Percentiles rank a stretch among this genome's conserved stretches.
Conservation (phyloP, 2,113 vertebrate genomes). For the Lophura nycthemera region DNA sequence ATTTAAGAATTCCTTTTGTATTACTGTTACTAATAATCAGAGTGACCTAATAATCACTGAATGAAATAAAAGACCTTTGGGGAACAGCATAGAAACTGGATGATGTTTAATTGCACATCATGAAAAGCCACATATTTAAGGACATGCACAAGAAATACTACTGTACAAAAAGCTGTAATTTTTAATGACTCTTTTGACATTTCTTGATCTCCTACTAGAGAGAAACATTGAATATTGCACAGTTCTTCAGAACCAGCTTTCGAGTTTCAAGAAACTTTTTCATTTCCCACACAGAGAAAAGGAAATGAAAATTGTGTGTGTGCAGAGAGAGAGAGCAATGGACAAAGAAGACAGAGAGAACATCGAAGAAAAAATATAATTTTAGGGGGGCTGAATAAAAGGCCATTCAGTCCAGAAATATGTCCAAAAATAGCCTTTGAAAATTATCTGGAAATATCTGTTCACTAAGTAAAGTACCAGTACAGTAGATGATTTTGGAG, state of each 20-base stretch:
- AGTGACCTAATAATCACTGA: constrained; percentile 1
- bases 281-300: background rate
- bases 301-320: background rate
- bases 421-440: background rate
- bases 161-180: background rate
- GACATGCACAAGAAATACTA: background rate
- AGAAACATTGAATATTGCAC: background rate
- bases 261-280: background rate
- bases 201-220: background rate
- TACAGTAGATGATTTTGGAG: background rate
- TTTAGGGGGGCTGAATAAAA: background rate
- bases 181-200: background rate
- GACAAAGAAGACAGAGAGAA: background rate
- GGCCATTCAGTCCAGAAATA: background rate
- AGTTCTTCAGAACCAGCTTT: background rate
- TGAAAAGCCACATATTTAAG: background rate
- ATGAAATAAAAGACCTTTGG: background rate
- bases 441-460: background rate
- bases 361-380: background rate
- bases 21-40: background rate
- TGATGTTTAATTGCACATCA: background rate
- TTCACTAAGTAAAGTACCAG: background rate
- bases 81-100: background rate
- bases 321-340: background rate
- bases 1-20: background rate